Conservation (phyloP, 2,888 invertebrate genomes). For the Scelioninae gen. 2 region DNA sequence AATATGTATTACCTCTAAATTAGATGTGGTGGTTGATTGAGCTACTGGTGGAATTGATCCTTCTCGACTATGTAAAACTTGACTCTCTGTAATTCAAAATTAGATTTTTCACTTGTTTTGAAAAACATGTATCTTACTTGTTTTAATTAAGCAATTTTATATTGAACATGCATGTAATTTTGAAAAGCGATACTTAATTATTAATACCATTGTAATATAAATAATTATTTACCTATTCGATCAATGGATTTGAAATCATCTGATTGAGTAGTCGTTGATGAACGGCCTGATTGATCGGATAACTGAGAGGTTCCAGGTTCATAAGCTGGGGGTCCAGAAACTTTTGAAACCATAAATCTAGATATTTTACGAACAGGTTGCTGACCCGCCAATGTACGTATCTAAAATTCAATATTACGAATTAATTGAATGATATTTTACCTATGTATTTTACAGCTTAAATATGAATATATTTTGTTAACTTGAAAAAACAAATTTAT, state of each 20-base stretch:
- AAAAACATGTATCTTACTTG: too few relatives aligned
- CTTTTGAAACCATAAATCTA: slow-evolving; percentile 82
- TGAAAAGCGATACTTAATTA: too few relatives aligned
- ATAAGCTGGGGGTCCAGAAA: slow-evolving; percentile 70
- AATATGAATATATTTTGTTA: too few relatives aligned
- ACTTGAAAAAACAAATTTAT: too few relatives aligned
- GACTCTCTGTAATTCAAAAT: slow-evolving; percentile 18
- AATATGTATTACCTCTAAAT: slow-evolving; percentile 64
- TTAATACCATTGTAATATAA: too few relatives aligned
- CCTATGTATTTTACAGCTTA: too few relatives aligned
- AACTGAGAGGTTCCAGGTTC: slow-evolving; percentile 57
- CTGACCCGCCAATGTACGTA: slow-evolving; percentile 64
- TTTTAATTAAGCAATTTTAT: too few relatives aligned
- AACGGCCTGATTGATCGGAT: slow-evolving; percentile 45
- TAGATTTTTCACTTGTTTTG: too few relatives aligned
- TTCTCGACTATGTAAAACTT: slow-evolving; percentile 71
- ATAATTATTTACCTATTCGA: slow-evolving; percentile 33
- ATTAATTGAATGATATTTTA: too few relatives aligned
- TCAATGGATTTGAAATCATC: slow-evolving; percentile 44
- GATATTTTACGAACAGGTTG: slow-evolving; percentile 84
- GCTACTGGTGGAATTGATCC: slow-evolving; percentile 68
- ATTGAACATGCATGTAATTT: too few relatives aligned
- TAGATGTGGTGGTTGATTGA: slow-evolving; percentile 62
- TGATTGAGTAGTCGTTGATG: slow-evolving; percentile 42
- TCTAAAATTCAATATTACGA: slow-evolving; percentile 36